Conservation (phyloP, 1,140 invertebrate genomes). For the Microplitis mediator region DNA sequence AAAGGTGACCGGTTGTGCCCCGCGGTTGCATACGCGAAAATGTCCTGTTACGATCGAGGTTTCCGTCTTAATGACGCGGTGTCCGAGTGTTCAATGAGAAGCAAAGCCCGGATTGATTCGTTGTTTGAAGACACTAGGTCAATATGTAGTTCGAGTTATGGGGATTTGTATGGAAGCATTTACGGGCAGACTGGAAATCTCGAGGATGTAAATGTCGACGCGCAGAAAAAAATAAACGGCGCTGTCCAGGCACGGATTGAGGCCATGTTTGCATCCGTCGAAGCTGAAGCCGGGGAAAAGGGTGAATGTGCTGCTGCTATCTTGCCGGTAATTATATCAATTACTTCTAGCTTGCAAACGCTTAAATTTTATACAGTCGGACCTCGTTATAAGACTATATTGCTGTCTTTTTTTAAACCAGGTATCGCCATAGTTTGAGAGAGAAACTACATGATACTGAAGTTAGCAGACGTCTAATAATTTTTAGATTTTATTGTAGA, state of each 20-base stretch:
- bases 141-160: slow-evolving; percentile 51
- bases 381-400: too few relatives aligned
- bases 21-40: slow-evolving; percentile 16
- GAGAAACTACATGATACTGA: too few relatives aligned
- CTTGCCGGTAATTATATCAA: slow-evolving; percentile 46
- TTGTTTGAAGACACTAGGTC: slow-evolving; percentile 74
- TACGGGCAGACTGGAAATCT: slow-evolving; percentile 8
- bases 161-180: slow-evolving; percentile 43
- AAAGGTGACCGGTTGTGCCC: neutral
- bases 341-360: neutral
- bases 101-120: slow-evolving; percentile 72
- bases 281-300: slow-evolving; percentile 68
- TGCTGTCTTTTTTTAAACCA: too few relatives aligned
- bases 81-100: slow-evolving; percentile 56
- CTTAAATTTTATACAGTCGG: too few relatives aligned
- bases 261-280: slow-evolving; percentile 79
- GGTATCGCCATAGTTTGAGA: too few relatives aligned
- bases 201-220: slow-evolving; percentile 44
- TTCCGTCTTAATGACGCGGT: slow-evolving; percentile 53
- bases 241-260: slow-evolving; percentile 84
- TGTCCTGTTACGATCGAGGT: slow-evolving; percentile 53
- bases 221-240: slow-evolving; percentile 66
- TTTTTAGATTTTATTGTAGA: too few relatives aligned
- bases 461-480: too few relatives aligned
- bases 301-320: slow-evolving; percentile 59